Evolutionary conservation across 2,888 invertebrate genomes (phyloP), one percentile per base, ranked within the genome.

Genomic region (Abrostola tripartita): DNA sequence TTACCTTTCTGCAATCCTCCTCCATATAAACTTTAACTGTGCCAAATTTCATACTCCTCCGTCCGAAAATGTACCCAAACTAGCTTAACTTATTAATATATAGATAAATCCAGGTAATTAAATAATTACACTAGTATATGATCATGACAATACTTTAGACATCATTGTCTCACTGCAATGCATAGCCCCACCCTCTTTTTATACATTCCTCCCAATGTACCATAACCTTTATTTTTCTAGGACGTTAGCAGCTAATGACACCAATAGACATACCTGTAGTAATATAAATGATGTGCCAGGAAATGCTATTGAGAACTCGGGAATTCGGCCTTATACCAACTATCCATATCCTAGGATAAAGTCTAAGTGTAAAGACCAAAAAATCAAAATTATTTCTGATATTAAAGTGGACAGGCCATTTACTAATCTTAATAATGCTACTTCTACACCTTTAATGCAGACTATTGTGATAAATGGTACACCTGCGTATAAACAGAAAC

Each of bases 311-410:
- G 78, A 81, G n/a, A 71, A 64, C 53, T 58, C 75, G 51, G 76
- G 74, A 11, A 51, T 68, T 55, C 76, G 78, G 54, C 68, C 76
- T 37, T 78, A 63, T 58, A 77, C 75, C 60, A 61, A 61, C 56
- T 66, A 61, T 68, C 67, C 75, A 58, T 65, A 68, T 56, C 67
- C 77, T 53, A 76, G 55, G 71, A 66, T 74, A 61, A 79, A 70
- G 75, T 70, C 83, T 56, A 91, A 88, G 70, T 62, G 78, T 12
- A 87, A 86, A 36, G 88, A 85, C 14, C 76, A 78, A 61, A 93
- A 91, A 84, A 87, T 94, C 42, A 90, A 88, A 78, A 93, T 94
- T 53, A 63, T 94, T 41, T 94, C 94, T 37, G 90, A 94, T 71
- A 83, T 94, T 5, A 93, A 90, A 87, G 89, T 94, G 12, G 90